These are phyloP conservation scores for Lumbricus terrestris DNA, from an alignment of 2,888 invertebrate species.

Conservation along the genomic window DNA sequence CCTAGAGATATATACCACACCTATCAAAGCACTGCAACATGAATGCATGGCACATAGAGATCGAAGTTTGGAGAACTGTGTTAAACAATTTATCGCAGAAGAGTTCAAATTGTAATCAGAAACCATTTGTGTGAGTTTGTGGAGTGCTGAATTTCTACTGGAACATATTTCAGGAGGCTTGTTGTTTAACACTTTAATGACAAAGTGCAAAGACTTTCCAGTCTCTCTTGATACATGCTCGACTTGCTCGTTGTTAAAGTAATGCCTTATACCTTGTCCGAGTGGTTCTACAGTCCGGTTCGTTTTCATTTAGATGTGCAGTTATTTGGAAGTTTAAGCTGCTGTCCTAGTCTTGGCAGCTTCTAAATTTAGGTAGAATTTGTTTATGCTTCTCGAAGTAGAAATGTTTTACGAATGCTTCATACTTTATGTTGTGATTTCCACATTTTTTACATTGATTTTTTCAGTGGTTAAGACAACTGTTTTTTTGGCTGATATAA, in stretches of 20 bases:
- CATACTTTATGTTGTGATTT: background rate
- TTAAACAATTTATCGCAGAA: too few species aligned
- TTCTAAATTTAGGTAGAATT: background rate
- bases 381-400: background rate
- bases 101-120: background rate
- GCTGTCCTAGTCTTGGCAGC: background rate
- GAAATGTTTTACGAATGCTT: background rate
- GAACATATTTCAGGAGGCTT: background rate
- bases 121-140: background rate
- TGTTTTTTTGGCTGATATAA: slow-evolving; percentile 76
- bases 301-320: background rate
- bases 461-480: slow-evolving; percentile 77
- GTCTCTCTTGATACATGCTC: too few species aligned
- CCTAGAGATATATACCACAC: background rate
- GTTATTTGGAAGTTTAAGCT: background rate
- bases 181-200: background rate
- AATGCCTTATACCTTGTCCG: background rate
- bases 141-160: background rate
- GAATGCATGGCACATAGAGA: too few species aligned
- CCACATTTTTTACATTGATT: background rate
- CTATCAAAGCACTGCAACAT: background rate
- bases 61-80: background rate
- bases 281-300: background rate
- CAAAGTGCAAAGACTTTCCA: too few species aligned
- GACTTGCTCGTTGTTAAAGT: background rate